These are phyloP conservation scores for Bos javanicus DNA, from an alignment of 2,113 vertebrate species.

Conservation along the genomic window DNA sequence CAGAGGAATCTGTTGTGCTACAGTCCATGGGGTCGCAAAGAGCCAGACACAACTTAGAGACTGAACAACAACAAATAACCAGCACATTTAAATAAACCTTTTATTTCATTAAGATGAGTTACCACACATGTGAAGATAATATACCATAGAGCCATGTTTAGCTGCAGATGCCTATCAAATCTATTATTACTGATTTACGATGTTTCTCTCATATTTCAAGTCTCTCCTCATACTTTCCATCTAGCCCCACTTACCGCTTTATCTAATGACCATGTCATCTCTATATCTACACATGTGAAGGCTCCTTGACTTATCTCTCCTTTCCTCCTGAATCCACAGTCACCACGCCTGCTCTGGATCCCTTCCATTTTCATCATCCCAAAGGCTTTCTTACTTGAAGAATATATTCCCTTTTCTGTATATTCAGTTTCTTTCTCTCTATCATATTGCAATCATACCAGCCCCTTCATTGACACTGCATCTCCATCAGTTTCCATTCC, in stretches of 20 bases:
- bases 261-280: not conserved
- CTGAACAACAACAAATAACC: not conserved
- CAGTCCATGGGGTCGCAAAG: accelerated
- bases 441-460: not conserved
- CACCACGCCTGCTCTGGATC: not conserved
- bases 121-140: not conserved
- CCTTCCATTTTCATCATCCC: not conserved
- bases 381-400: not conserved
- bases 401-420: not conserved
- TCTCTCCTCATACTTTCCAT: not conserved
- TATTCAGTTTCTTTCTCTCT: not conserved
- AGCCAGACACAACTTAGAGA: not conserved
- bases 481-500: not conserved
- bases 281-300: no score
- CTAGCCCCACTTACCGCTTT: not conserved
- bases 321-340: not conserved
- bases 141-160: not conserved
- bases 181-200: not conserved
- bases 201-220: not conserved
- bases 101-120: not conserved
- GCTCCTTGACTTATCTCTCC: not conserved
- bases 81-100: not conserved
- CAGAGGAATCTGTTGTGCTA: not conserved
- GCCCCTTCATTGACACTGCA: not conserved
- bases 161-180: not conserved